Percentiles rank a stretch among this genome's conserved stretches.
phyloP scores from a whole-genome alignment of 2,797 vertebrate species.

The Sebastes vulpes region DNA sequence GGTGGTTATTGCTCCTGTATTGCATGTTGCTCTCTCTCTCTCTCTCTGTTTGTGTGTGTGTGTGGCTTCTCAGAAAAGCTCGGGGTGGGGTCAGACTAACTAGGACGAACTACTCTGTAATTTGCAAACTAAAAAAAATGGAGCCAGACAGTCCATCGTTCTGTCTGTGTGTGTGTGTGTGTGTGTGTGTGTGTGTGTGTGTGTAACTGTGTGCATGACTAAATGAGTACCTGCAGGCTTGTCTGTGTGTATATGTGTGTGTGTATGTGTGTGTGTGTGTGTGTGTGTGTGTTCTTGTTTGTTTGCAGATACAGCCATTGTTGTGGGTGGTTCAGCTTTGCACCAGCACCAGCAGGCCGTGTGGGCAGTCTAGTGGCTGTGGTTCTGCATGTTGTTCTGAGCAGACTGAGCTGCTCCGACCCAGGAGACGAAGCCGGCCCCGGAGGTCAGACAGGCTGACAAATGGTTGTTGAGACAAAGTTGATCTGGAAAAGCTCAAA shows the following conservation, averaged over 20 bases:
- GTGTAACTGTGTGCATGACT: neutral
- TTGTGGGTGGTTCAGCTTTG: neutral
- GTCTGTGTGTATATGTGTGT: neutral
- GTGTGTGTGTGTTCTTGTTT: neutral
- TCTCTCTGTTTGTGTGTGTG: neutral
- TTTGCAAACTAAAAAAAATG: conserved; percentile 32
- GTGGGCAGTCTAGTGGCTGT: no score
- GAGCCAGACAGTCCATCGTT: conserved; percentile 7
- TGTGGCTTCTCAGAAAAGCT: conserved; percentile 28
- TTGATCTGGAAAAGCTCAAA: neutral
- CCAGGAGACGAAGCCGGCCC: neutral
- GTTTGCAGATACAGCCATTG: neutral
- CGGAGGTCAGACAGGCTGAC: neutral
- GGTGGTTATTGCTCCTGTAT: conserved; percentile 31
- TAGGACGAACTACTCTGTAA: conserved; percentile 48
- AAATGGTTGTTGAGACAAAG: neutral
- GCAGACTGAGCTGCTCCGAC: neutral
- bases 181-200: neutral
- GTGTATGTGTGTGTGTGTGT: neutral
- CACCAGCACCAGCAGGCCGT: neutral
- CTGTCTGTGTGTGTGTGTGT: neutral
- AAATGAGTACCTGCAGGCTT: neutral
- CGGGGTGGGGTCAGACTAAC: conserved; percentile 28
- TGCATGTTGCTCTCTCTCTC: conserved; percentile 3
- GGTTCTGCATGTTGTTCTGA: neutral